Evolutionary conservation across 2,888 invertebrate genomes (phyloP).

Genomic region (Xanthia togata): DNA sequence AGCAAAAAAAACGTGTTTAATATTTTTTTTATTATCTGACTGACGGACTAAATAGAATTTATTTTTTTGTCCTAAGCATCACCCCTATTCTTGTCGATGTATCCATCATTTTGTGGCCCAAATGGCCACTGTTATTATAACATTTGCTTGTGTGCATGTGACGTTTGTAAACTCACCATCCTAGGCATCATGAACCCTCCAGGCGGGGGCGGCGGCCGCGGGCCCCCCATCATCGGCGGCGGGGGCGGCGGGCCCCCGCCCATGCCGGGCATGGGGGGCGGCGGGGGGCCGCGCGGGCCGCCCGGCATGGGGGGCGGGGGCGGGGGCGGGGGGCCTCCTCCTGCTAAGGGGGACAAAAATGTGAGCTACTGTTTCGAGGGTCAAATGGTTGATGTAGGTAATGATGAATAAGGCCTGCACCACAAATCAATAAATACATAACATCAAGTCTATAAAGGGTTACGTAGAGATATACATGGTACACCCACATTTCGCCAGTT

Average conservation of each 20-base stretch:
- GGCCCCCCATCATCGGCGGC: conserved; percentile 82
- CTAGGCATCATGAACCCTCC: conserved; percentile 80
- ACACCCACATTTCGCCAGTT: background rate
- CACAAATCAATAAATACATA: background rate
- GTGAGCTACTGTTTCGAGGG: background rate
- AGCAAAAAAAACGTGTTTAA: no score
- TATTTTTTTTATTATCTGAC: no score
- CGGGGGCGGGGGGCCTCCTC: conserved; percentile 79
- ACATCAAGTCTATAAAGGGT: background rate
- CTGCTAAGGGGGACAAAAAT: conserved; percentile 54
- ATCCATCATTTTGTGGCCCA: no score
- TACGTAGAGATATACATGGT: no score
- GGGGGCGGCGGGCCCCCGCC: conserved; percentile 75
- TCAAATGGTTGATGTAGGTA: background rate
- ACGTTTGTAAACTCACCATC: conserved; percentile 72
- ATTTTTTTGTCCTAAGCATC: no score
- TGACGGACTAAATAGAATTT: no score
- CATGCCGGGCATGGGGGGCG: conserved; percentile 89
- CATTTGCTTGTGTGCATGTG: no score
- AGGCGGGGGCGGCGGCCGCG: conserved; percentile 84
- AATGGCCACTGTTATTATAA: no score
- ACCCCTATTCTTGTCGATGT: no score
- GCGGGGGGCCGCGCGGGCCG: conserved; percentile 89
- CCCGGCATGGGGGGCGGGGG: conserved; percentile 85
- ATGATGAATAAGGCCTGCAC: background rate